Base-by-base conservation (phyloP, 2,113 vertebrate genomes). In the Pteronura brasiliensis region DNA sequence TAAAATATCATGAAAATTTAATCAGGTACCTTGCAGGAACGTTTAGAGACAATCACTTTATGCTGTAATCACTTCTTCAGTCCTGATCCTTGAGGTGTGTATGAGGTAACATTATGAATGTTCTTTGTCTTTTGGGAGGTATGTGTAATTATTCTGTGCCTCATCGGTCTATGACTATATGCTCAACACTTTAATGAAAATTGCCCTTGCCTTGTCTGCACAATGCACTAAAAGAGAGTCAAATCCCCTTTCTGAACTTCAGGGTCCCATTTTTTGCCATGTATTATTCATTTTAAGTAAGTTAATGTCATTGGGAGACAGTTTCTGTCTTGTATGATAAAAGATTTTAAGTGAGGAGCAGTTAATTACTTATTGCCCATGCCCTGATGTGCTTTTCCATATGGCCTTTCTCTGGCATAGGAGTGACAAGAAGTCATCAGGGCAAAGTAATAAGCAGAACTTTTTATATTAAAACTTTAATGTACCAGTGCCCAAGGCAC, bases 241-340 rank as follows among this genome's bases (percentile, higher is more conserved):
- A 97, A 90, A 83, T 97, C 44, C 65, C 15, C 63, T 95, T 97
- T 96, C n/a, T 77, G 77, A 98, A 97, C 49, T 96, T 97, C 31
- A 95, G 15, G 31, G 76, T 61, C 20, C 61, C 93, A 59, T 98
- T 98, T 6, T 80, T 96, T 90, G 85, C 69, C 13, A 96, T 88
- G 6, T 76, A 67, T 97, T 98, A 97, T 97, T 98, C 44, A 95
- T 97, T 98, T 94, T 91, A 90, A 96, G 74, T 94, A 96, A 96
- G 79, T 76, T 96, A 93, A 77, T 98, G 77, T 96, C 83, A 97
- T 23, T 96, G 90, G 36, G 90, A 92, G 79, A 61, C 94, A 84
- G 4, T 88, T 85, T 31, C 96, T 95, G 81, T 2, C 79, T 95
- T 86, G 29, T 88, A 18, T 92, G 90, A 92, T 96, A 67, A 91